These are phyloP conservation scores for Meteorus colon DNA, from an alignment of 2,888 invertebrate genomes.

Conservation along the genomic window DNA sequence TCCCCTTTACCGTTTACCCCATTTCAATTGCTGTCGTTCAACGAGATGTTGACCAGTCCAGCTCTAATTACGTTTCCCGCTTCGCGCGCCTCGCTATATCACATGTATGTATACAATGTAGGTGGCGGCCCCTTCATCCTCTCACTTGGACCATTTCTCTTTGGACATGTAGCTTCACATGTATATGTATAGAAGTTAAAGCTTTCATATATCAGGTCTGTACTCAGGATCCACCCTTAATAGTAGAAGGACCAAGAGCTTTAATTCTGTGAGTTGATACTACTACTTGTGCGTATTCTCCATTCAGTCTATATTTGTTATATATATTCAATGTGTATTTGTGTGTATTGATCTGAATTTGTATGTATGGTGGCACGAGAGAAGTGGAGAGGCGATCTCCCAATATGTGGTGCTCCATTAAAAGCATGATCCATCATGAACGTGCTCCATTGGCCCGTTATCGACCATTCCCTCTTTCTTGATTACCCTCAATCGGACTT, in stretches of 20 bases:
- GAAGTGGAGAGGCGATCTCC: constrained; percentile 18
- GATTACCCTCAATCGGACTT: constrained; percentile 7
- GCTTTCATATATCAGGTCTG: constrained; percentile 9
- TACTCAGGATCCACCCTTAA: neutral
- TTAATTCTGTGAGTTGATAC: neutral
- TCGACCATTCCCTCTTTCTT: constrained; percentile 16
- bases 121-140: constrained; percentile 47
- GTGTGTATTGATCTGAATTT: neutral
- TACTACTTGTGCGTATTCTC: neutral
- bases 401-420: constrained; percentile 43
- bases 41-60: constrained; percentile 54
- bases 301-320: neutral
- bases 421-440: constrained; percentile 46
- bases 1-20: neutral
- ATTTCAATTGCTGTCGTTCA: constrained; percentile 13
- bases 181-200: constrained; percentile 22
- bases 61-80: constrained; percentile 62
- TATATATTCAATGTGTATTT: neutral
- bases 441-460: constrained; percentile 47
- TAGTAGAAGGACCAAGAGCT: neutral
- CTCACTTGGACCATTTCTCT: constrained; percentile 53
- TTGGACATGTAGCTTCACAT: constrained; percentile 11
- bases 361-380: neutral
- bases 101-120: neutral
- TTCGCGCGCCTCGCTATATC: constrained; percentile 34